Conservation (phyloP, 2,113 vertebrate genomes). For the Eonycteris spelaea region DNA sequence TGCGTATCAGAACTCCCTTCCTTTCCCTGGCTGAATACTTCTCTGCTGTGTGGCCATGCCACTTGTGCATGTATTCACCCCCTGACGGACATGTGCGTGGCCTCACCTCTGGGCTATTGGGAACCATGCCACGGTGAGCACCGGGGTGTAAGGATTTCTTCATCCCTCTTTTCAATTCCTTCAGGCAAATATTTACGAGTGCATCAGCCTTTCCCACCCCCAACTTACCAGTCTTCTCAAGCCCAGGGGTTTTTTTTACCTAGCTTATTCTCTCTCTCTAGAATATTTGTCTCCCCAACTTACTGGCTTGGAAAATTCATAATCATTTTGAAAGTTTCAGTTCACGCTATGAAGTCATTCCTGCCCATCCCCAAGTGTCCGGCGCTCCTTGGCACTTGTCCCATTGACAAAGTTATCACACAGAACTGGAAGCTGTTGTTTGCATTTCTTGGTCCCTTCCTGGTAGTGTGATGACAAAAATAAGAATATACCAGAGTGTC, state of each 20-base stretch:
- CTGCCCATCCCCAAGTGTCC: not conserved
- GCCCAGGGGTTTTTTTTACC: too few species aligned
- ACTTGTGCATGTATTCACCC: not conserved
- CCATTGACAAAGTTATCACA: not conserved
- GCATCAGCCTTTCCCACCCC: not conserved
- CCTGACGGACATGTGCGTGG: rapidly evolving
- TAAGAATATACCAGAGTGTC: not conserved
- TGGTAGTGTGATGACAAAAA: not conserved
- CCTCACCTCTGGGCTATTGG: not conserved
- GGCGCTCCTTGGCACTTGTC: not conserved
- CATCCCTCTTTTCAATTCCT: not conserved
- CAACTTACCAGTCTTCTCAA: not conserved
- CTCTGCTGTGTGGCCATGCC: rapidly evolving
- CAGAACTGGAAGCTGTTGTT: not conserved
- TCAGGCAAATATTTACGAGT: not conserved
- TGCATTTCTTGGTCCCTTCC: not conserved
- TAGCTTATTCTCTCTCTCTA: not conserved
- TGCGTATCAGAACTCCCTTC: rapidly evolving
- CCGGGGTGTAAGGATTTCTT: too few species aligned
- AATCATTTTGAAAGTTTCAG: not conserved
- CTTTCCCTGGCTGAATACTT: not conserved
- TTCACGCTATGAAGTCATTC: not conserved
- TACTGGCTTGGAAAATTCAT: not conserved
- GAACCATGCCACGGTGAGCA: not conserved
- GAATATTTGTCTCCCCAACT: not conserved